Conservation (phyloP, 2,888 invertebrate genomes). For the Eudemis profundana region DNA sequence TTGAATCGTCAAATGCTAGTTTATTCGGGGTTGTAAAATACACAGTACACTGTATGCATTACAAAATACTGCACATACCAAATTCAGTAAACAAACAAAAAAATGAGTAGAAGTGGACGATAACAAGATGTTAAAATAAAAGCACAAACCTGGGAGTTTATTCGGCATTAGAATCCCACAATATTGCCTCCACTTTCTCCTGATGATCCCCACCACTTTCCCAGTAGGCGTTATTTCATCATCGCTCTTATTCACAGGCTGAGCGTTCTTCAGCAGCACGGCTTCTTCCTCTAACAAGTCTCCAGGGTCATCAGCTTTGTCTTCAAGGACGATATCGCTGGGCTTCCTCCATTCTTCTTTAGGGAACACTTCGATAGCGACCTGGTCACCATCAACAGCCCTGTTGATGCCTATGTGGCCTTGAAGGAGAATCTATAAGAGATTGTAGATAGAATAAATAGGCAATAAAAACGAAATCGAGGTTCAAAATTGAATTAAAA, state of each 20-base stretch:
- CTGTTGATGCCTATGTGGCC: slow-evolving; percentile 95
- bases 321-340: slow-evolving; percentile 92
- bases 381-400: slow-evolving; percentile 97
- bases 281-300: slow-evolving; percentile 88
- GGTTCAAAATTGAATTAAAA: too few relatives aligned
- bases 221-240: slow-evolving; percentile 80
- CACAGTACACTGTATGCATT: too few relatives aligned
- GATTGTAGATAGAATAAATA: too few relatives aligned
- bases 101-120: not conserved
- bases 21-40: too few relatives aligned
- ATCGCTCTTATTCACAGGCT: slow-evolving; percentile 57
- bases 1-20: too few relatives aligned
- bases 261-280: slow-evolving; percentile 64
- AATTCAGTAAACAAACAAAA: too few relatives aligned
- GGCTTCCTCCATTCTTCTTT: slow-evolving; percentile 96
- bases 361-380: slow-evolving; percentile 95
- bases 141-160: slow-evolving; percentile 86
- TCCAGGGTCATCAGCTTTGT: slow-evolving; percentile 90
- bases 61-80: too few relatives aligned
- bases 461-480: too few relatives aligned
- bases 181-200: slow-evolving; percentile 98
- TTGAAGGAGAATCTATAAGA: slow-evolving; percentile 90
- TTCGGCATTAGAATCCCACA: slow-evolving; percentile 97
- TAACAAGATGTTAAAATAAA: not conserved
- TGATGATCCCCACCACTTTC: slow-evolving; percentile 94